Evolutionary conservation across 2,797 vertebrate genomes (phyloP).

Genomic region (Mus minutoides): DNA sequence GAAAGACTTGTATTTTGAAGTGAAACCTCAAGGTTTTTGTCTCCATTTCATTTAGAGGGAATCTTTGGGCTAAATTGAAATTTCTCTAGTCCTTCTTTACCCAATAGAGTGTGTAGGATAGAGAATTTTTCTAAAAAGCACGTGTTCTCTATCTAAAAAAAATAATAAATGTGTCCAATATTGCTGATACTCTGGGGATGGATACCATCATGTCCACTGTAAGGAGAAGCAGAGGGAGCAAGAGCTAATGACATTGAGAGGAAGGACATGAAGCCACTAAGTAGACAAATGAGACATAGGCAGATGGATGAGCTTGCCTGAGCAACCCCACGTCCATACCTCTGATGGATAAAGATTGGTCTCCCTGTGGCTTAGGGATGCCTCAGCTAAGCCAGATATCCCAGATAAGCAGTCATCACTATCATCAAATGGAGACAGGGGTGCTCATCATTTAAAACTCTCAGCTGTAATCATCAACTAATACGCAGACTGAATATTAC

Average conservation of each 20-base stretch:
- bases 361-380: neutral
- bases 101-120: neutral
- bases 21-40: constrained; percentile 22
- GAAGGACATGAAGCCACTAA: neutral
- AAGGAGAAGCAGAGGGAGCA: neutral
- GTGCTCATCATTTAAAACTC: neutral
- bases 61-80: neutral
- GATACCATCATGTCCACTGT: neutral
- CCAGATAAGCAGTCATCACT: neutral
- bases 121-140: neutral
- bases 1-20: neutral
- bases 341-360: neutral
- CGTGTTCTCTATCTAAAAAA: neutral
- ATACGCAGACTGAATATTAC: neutral
- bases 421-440: neutral
- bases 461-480: neutral
- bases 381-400: neutral
- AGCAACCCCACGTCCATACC: neutral
- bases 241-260: neutral
- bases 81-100: neutral
- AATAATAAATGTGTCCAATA: neutral
- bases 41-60: constrained; percentile 2
- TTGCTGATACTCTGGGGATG: neutral
- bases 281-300: neutral
- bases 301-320: too few relatives aligned